These are phyloP conservation scores for Coptodon bakossiorum DNA, from an alignment of 2,113 vertebrate genomes.

Conservation along the genomic window DNA sequence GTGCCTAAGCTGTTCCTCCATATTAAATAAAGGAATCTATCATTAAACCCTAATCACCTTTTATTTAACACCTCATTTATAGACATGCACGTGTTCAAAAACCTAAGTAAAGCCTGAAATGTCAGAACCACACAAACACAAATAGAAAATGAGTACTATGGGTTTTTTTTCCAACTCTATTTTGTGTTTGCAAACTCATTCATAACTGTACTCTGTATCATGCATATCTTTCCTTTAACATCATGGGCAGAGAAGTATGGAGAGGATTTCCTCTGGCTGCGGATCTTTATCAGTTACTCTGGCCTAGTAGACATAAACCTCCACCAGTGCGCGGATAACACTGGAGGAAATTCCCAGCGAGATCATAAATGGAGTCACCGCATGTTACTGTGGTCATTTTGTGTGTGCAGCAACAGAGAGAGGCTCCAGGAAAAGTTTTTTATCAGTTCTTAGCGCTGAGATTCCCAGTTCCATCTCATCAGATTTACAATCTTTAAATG, in stretches of 20 bases:
- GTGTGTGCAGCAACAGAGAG: background rate
- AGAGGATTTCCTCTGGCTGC: conserved; percentile 23
- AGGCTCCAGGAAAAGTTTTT: conserved; percentile 49
- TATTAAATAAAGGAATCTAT: background rate
- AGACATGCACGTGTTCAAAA: background rate
- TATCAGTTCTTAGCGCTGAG: conserved; percentile 17
- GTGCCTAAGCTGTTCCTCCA: background rate
- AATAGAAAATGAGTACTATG: background rate
- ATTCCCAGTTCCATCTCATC: conserved; percentile 26
- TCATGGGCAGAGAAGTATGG: background rate
- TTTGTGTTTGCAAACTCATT: background rate
- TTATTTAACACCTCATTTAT: background rate
- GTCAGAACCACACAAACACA: background rate
- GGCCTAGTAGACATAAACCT: conserved; percentile 1
- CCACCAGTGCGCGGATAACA: background rate
- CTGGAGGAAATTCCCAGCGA: conserved; percentile 9
- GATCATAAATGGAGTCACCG: background rate
- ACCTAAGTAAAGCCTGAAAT: background rate
- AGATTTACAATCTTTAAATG: conserved; percentile 40
- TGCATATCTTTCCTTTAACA: background rate
- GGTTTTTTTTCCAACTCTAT: background rate
- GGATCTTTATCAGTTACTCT: conserved; percentile 15
- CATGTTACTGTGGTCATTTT: background rate
- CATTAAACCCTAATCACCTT: background rate
- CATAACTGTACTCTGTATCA: background rate